Base-by-base conservation (phyloP, 2,113 vertebrate species). In the Rhineura floridana region DNA sequence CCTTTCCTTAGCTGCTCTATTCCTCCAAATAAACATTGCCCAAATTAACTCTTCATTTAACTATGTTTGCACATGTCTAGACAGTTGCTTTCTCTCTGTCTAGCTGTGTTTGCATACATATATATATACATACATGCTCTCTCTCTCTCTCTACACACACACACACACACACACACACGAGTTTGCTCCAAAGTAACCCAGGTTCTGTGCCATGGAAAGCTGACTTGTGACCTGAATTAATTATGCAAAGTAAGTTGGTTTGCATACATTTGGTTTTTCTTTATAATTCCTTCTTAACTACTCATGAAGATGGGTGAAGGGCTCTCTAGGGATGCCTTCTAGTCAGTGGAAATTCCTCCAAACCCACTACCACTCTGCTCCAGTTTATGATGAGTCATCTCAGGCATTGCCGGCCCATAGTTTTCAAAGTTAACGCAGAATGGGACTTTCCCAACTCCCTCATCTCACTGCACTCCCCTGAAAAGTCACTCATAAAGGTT, bases 1-100 rank as follows among this genome's bases (percentile, higher is more conserved):
- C 79, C 30, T 93, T 91, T 13, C 2, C 69, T 77, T 73, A 50
- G 78, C 33, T 79, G 3, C 52, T 72, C 1, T 0, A 70, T 87
- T 87, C n/a, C 82, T 91, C 44, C 82, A 85, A 93, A 87, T 33
- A 83, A 79, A 67, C 3, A 50, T 50, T 63, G 10, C 65, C 46
- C 44, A 81, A 91, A 84, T 42, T 89, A 85, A 77, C 13, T 46
- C 80, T 50, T 83, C 46, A n/a, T 28, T 7, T 55, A 5, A 50
- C 59, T 88, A 7, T 12, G 50, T 81, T 59, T 87, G 39, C 5
- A n/a, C 3, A 23, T 70, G 28, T 52, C n/a, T 42, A 48, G 12
- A 11, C 59, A 28, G 13, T 90, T 25, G 50, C 42, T 90, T 86
- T 36, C 0, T 9, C 42, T 69, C 2, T 36, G 9, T 77, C 33